Conservation (phyloP, 2,888 invertebrate genomes). For the Mayetiola destructor region DNA sequence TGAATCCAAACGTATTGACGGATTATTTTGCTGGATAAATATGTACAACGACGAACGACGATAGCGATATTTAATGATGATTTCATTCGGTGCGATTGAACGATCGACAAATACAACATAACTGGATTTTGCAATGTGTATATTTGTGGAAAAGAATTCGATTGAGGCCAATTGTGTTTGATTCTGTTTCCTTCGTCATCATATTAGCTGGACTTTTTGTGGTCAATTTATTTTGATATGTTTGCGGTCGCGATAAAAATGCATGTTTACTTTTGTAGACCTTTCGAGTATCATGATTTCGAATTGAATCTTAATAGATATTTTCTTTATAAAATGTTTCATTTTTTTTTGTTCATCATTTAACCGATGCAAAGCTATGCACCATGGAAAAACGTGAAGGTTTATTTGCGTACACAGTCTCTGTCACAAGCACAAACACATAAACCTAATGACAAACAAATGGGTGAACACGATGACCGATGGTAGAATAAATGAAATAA, state of each 20-base stretch:
- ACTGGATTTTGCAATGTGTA: too few relatives aligned
- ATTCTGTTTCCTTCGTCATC: too few relatives aligned
- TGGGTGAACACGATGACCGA: conserved; percentile 3
- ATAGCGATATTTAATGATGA: conserved; percentile 1
- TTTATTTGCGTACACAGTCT: background rate
- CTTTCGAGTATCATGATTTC: background rate
- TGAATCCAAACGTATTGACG: background rate
- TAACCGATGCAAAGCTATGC: background rate
- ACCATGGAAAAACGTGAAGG: background rate
- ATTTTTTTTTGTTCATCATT: background rate
- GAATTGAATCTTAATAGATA: background rate
- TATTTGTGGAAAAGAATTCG: too few relatives aligned
- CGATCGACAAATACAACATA: too few relatives aligned
- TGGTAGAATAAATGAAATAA: conserved; percentile 6
- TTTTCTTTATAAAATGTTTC: too few relatives aligned
- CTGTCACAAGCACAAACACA: background rate
- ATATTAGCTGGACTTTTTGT: too few relatives aligned
- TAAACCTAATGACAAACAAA: background rate
- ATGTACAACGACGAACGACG: too few relatives aligned
- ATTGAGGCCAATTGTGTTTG: too few relatives aligned
- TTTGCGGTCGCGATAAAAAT: background rate
- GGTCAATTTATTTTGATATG: too few relatives aligned
- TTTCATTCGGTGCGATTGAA: background rate
- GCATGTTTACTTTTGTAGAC: background rate
- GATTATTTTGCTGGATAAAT: conserved; percentile 1